Evolutionary conservation across 1,140 invertebrate species (phyloP), one percentile per base, ranked within the genome.

Genomic region (Callitettix versicolor): DNA sequence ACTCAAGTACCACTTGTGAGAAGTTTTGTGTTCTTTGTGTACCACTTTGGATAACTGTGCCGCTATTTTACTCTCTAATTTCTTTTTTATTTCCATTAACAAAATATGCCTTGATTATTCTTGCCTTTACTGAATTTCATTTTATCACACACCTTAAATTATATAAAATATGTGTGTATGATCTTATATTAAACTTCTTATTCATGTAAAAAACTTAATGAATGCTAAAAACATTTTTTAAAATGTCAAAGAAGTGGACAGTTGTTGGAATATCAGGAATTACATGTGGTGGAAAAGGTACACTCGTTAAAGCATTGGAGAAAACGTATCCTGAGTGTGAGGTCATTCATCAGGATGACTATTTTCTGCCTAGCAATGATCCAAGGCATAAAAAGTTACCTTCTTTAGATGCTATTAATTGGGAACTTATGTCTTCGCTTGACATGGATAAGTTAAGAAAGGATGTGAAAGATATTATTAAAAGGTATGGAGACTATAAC

Each of bases 261-360:
- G 66, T 88, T 11, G 73, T 90, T 52, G 86, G 84, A 18, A 77
- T 91, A 58, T 80, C 82, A 11, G 87, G 88, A 1, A 79, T 82
- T 3, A 89, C 87, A 0, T 85, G 83, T 60, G 82, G 85, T 44
- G 88, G 88, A 34, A 92, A 92, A 72, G 86, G 86, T 1, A 84
- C 84, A 0, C 60, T 89, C 15, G 75, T 84, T 0, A 74, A 72
- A 20, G 70, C 71, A 58, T 58, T 88, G 7, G 67, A 73, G 3
- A 66, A 79, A 40, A 69, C 69, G 22, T 72, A 79, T 17, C 66
- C 71, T 44, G 73, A 78, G 30, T 74, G 77, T 0, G 67, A 77
- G 34, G 42, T 84, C 0, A 71, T 91, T 12, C 74, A 79, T 58
- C 88, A 91, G 68, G 89, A 92, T 67, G 67, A 79, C 62, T 92